These are phyloP conservation scores for Patella caerulea DNA, from an alignment of 2,888 invertebrate species.

Conservation along the genomic window DNA sequence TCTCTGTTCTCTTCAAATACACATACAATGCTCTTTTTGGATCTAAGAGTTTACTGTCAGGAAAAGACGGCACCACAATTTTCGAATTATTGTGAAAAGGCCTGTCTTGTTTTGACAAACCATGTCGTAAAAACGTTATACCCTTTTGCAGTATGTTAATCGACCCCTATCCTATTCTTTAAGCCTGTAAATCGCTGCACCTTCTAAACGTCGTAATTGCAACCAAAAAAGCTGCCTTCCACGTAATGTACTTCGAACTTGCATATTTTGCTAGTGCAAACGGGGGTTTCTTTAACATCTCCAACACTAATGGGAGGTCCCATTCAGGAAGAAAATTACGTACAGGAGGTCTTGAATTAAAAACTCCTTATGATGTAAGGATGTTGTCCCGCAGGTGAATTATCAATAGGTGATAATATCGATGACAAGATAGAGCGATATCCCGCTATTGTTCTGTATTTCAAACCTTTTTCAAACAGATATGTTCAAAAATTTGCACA, in stretches of 20 bases:
- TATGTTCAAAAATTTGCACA: neutral
- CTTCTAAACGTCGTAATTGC: neutral
- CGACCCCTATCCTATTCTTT: neutral
- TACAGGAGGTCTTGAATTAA: neutral
- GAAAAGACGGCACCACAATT: neutral
- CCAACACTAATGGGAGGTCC: neutral
- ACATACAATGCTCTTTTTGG: slow-evolving; percentile 2
- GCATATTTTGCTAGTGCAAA: neutral
- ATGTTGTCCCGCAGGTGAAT: neutral
- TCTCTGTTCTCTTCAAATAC: neutral
- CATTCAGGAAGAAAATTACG: neutral
- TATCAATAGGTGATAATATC: neutral
- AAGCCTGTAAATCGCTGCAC: neutral
- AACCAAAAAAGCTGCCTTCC: slow-evolving; percentile 5
- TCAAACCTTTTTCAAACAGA: neutral
- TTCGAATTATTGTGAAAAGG: neutral
- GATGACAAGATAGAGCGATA: neutral
- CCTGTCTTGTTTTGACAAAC: slow-evolving; percentile 7
- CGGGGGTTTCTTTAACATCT: neutral
- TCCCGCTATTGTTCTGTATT: neutral
- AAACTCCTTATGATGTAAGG: neutral
- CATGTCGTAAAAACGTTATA: neutral
- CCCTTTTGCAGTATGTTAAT: neutral
- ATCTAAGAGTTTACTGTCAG: neutral
- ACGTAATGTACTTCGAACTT: neutral